Evolutionary conservation across 35 echinoderm and acorn worm genomes (phyloP).

Genomic region (Lytechinus variegatus): DNA sequence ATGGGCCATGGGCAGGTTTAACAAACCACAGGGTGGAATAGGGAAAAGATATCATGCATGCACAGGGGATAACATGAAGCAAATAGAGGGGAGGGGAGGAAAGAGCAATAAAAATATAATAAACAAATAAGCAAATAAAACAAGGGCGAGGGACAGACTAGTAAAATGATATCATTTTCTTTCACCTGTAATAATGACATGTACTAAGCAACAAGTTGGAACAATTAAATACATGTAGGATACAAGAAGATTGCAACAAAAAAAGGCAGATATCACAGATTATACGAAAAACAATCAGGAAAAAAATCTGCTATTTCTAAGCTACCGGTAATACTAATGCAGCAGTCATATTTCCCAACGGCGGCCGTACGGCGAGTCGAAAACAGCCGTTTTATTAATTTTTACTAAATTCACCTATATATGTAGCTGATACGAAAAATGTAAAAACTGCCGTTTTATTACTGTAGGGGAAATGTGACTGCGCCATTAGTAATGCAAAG

Average conservation of each 20-base stretch:
- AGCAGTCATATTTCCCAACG: too few relatives aligned
- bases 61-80: too few relatives aligned
- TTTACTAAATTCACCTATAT: too few relatives aligned
- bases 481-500: too few relatives aligned
- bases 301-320: too few relatives aligned
- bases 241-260: not conserved
- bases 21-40: not conserved
- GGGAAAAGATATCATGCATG: not conserved
- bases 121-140: slow-evolving; percentile 30
- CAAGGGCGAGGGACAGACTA: not conserved
- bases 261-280: not conserved
- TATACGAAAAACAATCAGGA: not conserved
- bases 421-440: too few relatives aligned
- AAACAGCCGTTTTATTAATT: too few relatives aligned
- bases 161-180: not conserved
- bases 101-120: slow-evolving; percentile 26
- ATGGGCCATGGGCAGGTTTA: too few relatives aligned
- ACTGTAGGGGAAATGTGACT: too few relatives aligned
- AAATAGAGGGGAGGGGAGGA: not conserved
- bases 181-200: not conserved
- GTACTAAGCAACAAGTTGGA: not conserved
- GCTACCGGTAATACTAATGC: too few relatives aligned
- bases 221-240: not conserved
- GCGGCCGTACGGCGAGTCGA: too few relatives aligned
- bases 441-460: too few relatives aligned